phyloP scores from a whole-genome alignment of 2,113 vertebrate species.

The Lycocorax pyrrhopterus region DNA sequence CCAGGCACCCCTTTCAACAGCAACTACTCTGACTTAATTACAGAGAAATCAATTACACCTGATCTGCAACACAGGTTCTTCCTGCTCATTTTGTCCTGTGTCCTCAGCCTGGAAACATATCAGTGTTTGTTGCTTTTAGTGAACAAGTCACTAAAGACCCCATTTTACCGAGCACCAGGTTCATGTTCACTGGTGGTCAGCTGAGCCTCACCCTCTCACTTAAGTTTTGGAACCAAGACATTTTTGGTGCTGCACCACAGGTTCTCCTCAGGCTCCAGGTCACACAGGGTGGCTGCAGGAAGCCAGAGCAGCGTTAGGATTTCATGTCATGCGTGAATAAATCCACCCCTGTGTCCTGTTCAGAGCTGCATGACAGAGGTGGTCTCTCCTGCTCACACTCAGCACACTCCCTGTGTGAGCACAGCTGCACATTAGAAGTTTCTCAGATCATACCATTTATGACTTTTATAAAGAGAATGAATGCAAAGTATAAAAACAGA shows the following conservation, averaged over 20 bases:
- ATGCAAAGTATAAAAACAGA: neutral
- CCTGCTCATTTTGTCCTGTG: neutral
- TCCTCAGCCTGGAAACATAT: neutral
- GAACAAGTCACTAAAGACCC: neutral
- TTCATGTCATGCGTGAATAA: neutral
- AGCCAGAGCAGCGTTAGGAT: neutral
- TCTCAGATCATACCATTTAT: neutral
- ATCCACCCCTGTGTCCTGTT: neutral
- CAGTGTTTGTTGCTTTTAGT: rapidly evolving
- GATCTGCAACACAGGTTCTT: neutral
- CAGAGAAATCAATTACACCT: neutral
- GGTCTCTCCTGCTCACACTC: neutral
- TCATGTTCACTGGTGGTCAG: neutral
- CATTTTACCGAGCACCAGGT: neutral
- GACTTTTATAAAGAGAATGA: neutral
- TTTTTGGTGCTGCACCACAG: neutral
- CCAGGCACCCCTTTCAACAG: neutral
- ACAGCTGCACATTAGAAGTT: neutral
- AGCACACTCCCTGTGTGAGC: neutral
- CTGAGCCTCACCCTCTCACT: neutral
- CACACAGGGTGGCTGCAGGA: neutral
- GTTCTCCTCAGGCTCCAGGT: neutral
- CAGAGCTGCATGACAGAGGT: neutral
- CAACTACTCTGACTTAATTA: neutral
- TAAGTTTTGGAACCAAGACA: neutral